Evolutionary conservation across 2,113 vertebrate genomes (phyloP).

Genomic region (Meriones unguiculatus): DNA sequence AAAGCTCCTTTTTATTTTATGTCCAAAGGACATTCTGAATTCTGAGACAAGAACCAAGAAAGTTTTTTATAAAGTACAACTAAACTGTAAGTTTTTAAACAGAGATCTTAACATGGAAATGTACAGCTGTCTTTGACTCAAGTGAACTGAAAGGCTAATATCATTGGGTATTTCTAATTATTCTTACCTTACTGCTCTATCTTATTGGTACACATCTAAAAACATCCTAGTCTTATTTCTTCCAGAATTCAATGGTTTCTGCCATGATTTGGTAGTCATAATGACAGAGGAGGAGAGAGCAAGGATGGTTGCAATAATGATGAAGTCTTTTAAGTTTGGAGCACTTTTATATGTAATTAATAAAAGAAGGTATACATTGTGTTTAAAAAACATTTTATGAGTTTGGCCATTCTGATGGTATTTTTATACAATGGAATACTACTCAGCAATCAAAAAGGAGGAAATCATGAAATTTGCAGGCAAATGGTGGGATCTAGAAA

Average conservation of each 20-base stretch:
- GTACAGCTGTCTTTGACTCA: not conserved
- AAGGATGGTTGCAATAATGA: not conserved
- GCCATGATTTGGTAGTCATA: not conserved
- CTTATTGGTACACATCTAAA: not conserved
- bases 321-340: not conserved
- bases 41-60: not conserved
- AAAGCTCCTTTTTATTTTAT: constrained; percentile 26
- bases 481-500: too few relatives aligned
- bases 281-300: not conserved
- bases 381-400: not conserved
- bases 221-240: not conserved
- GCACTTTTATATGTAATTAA: not conserved
- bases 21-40: constrained; percentile 42
- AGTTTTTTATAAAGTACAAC: not conserved
- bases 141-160: not conserved
- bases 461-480: too few relatives aligned
- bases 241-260: not conserved
- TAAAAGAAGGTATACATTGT: not conserved
- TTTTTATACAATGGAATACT: too few relatives aligned
- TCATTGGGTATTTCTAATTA: not conserved
- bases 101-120: constrained; percentile 3
- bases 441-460: too few relatives aligned
- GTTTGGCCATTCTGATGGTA: too few relatives aligned
- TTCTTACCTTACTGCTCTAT: not conserved
- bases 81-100: constrained; percentile 57